These are phyloP conservation scores for Adela reaumurella DNA, from an alignment of 2,888 invertebrate genomes.

Conservation along the genomic window DNA sequence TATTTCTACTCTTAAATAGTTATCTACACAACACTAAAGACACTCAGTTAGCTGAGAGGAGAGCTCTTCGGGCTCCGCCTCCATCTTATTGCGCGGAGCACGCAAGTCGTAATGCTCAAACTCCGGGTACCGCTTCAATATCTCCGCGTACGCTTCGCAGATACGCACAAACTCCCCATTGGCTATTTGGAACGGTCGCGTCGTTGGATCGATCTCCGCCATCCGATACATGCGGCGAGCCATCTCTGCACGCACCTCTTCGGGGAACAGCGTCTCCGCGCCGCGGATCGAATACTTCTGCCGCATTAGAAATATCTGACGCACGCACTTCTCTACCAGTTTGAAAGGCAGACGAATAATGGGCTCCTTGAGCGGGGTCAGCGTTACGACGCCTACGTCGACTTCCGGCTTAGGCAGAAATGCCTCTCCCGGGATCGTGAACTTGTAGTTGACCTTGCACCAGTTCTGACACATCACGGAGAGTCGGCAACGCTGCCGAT, in stretches of 20 bases:
- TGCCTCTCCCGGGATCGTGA: conserved; percentile 83
- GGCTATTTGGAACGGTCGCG: conserved; percentile 69
- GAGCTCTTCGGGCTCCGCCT: conserved; percentile 13
- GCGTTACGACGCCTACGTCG: conserved; percentile 91
- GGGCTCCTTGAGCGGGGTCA: conserved; percentile 77
- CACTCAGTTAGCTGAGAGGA: conserved; percentile 12
- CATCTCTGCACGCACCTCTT: conserved; percentile 61
- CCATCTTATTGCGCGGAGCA: conserved; percentile 36
- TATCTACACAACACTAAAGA: conserved; percentile 16
- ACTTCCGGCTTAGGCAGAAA: conserved; percentile 96
- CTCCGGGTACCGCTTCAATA: conserved; percentile 65
- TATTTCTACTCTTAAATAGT: conserved; percentile 21
- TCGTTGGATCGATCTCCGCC: conserved; percentile 67
- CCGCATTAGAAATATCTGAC: conserved; percentile 83
- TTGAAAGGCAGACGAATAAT: conserved; percentile 75
- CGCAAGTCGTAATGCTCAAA: conserved; percentile 67
- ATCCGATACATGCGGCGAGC: conserved; percentile 63
- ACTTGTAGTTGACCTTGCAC: conserved; percentile 78
- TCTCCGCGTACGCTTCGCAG: conserved; percentile 71
- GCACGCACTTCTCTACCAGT: conserved; percentile 83
- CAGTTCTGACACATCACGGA: conserved; percentile 95
- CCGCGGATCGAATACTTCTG: conserved; percentile 77
- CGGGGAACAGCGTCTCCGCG: conserved; percentile 72
- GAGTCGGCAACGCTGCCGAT: conserved; percentile 75
- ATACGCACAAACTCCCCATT: conserved; percentile 76